Percentiles rank a stretch among this genome's conserved stretches.
Conservation (phyloP, 2,888 invertebrate species). For the Diplolepis rosae region DNA sequence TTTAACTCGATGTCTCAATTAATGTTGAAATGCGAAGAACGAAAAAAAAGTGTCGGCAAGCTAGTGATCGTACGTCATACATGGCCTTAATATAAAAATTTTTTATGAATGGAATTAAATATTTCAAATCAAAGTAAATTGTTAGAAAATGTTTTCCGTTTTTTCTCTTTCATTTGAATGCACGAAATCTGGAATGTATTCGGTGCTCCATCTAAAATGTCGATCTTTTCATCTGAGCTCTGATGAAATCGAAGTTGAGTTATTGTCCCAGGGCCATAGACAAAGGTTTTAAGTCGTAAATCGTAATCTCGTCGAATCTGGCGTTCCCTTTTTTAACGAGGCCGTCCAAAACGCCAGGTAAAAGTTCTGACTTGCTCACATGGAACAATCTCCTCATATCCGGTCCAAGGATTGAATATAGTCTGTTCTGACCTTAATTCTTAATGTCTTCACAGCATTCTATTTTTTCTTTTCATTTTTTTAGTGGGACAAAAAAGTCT, state of each 20-base stretch:
- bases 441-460: constrained; percentile 27
- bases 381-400: constrained; percentile 24
- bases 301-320: constrained; percentile 2
- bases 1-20: too few species aligned
- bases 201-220: neutral
- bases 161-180: neutral
- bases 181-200: neutral
- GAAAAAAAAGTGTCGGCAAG: too few species aligned
- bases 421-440: constrained; percentile 26
- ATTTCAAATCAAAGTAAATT: too few species aligned
- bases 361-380: constrained; percentile 28
- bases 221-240: neutral
- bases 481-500: constrained; percentile 1
- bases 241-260: constrained; percentile 25
- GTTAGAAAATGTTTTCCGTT: too few species aligned
- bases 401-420: constrained; percentile 30
- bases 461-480: constrained; percentile 15
- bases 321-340: constrained; percentile 23
- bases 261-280: constrained; percentile 19
- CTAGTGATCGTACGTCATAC: too few species aligned
- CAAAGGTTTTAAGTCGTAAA: constrained; percentile 28
- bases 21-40: too few species aligned
- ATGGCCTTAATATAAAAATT: too few species aligned
- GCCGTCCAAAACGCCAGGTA: constrained; percentile 25
- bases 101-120: too few species aligned